A percentile compares a stretch with the other conserved stretches of the same genome.
These are phyloP conservation scores for Ditula angustiorana DNA, from an alignment of 2,888 invertebrate genomes.

Conservation along the genomic window DNA sequence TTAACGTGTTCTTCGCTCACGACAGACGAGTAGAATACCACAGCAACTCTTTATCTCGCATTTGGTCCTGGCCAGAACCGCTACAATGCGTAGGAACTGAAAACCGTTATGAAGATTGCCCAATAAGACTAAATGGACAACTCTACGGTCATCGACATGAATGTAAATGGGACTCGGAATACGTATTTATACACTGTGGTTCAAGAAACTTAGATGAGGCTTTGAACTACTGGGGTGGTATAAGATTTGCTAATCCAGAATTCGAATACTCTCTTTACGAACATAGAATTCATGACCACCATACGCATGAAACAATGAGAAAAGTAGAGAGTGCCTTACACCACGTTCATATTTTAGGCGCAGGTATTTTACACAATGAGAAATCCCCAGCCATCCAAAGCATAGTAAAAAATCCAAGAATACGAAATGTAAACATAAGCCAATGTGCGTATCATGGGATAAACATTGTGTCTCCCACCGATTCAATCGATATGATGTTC, in stretches of 20 bases:
- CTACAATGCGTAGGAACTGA: constrained; percentile 93
- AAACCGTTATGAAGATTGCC: constrained; percentile 91
- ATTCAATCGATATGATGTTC: constrained; percentile 91
- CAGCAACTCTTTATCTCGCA: constrained; percentile 93
- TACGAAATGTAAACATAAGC: constrained; percentile 93
- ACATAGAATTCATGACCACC: constrained; percentile 92
- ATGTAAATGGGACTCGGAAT: constrained; percentile 95
- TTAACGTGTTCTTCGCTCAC: constrained; percentile 95
- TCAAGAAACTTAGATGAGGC: constrained; percentile 87
- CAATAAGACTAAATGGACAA: constrained; percentile 95
- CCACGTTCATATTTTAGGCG: constrained; percentile 94
- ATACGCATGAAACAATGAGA: constrained; percentile 90
- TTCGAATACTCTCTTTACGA: constrained; percentile 95
- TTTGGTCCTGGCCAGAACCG: constrained; percentile 98
- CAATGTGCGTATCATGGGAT: constrained; percentile 96
- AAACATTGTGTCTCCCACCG: constrained; percentile 95
- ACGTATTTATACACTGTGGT: constrained; percentile 97
- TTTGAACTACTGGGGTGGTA: constrained; percentile 97
- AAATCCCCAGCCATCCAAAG: constrained; percentile 97
- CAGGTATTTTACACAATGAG: constrained; percentile 97
- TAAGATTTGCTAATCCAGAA: constrained; percentile 95
- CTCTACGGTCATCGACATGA: constrained; percentile 93
- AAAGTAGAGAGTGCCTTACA: constrained; percentile 91
- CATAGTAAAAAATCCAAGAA: constrained; percentile 93
- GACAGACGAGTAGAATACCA: constrained; percentile 95